Conservation (phyloP, 2,797 vertebrate species). For the Tympanoctomys barrerae region DNA sequence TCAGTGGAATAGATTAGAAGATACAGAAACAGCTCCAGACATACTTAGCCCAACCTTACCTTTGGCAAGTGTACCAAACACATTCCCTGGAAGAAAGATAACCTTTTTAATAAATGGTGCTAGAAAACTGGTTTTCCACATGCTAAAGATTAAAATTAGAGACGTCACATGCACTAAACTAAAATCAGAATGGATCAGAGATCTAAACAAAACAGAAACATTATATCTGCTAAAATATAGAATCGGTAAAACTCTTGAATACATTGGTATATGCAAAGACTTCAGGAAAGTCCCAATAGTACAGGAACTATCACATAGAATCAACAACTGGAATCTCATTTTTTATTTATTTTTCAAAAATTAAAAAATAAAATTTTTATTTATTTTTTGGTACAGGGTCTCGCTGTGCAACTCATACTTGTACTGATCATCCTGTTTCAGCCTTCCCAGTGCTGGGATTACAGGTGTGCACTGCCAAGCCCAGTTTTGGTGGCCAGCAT, state of each 20-base stretch:
- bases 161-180: not conserved
- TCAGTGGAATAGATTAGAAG: not conserved
- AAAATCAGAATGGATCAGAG: not conserved
- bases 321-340: not conserved
- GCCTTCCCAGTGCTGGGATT: too few relatives aligned
- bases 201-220: not conserved
- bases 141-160: not conserved
- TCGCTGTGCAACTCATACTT: too few relatives aligned
- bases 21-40: not conserved
- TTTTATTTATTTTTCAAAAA: too few relatives aligned
- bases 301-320: not conserved
- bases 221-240: not conserved
- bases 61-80: not conserved
- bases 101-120: not conserved
- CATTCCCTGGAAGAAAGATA: not conserved
- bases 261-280: not conserved
- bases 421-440: too few relatives aligned
- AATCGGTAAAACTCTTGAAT: not conserved
- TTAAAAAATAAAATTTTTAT: too few relatives aligned
- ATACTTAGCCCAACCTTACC: not conserved
- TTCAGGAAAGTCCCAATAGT: not conserved
- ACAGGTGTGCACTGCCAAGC: too few relatives aligned
- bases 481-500: too few relatives aligned
- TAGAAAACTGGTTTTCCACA: not conserved
- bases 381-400: too few relatives aligned